Base-by-base conservation (phyloP, 2,797 vertebrate genomes). In the Hoplostethus atlanticus region DNA sequence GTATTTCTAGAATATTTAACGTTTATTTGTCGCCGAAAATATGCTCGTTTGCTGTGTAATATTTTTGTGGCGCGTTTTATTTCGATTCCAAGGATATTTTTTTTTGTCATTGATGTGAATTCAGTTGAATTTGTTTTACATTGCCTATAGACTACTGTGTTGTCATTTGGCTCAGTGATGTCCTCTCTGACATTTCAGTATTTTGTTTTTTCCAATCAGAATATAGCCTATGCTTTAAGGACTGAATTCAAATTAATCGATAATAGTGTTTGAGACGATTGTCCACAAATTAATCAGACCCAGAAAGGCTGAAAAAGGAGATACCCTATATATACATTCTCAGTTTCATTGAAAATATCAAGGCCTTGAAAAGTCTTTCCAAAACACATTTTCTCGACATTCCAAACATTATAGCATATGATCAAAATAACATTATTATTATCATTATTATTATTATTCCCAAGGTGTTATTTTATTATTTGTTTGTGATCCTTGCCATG, bases 1-100 rank as follows among this genome's bases (percentile, higher is more conserved):
- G 81, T 91, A 71, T 89, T 85, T 90, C 66, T 91, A 64, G 84
- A 55, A n/a, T 90, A 90, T 92, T 93, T 89, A 89, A 79, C 64
- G 71, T 82, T 78, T 51, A 40, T 76, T 84, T 86, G 76, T 86
- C 81, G 68, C 68, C 64, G 67, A 69, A 85, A 79, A 77, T 80
- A 69, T 65, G 71, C 30, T 81, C 73, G 64, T 89, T 86, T 87
- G 57, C 53, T 42, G 30, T 90, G 83, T 66, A 8, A 64, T 68
- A 21, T 77, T 67, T 50, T 16, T 54, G 50, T 77, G 25, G 13
- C 55, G 58, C 31, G 7, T 73, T 73, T 64, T 57, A 21, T 61
- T 82, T 79, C 17, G 17, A 34, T 30, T 64, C 59, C 25, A 11
- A 61, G 54, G n/a, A 69, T 28, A 28, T 28, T 28, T 28, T 28